Base-by-base conservation (phyloP, 2,888 invertebrate species). In the Odontocerum albicorne region DNA sequence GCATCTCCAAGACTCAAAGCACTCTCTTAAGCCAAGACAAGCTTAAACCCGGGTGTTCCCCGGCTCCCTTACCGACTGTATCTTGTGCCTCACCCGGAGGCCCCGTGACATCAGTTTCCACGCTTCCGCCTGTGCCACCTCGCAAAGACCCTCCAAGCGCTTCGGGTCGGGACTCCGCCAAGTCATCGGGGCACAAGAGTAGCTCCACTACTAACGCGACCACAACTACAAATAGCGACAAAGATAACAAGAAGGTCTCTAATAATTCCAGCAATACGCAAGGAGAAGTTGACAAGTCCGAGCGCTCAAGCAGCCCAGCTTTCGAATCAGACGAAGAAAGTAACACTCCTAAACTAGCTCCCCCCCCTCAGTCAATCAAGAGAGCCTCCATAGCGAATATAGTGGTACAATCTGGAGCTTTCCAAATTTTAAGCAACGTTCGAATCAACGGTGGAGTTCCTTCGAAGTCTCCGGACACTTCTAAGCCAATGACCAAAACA, bases 291-390 rank as follows among this genome's bases (percentile, higher is more conserved):
- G 87, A 91, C 68, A 86, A 85, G 64, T 84, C 85, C 3, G 91
- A 92, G 64, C 79, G 95, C 35, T 95, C 95, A 0, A 95, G 95
- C 66, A 95, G 95, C 68, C 86, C 93, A 1, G 93, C 93, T 0
- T 96, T 96, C 68, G 96, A 96, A 65, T 96, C 96, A 0, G 96
- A 96, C 67, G 95, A 96, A 59, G 96, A 96, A 66, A 88, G 89
- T 59, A 60, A 60, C 39, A 31, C 57, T 16, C 52, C 57, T 3
- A 49, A 43, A 36, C 33, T 50, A n/a, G 21, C 45, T 16, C 85
- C 85, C 0, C 83, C 81, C 59, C 72, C 77, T 1, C 80, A 78
- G 51, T 65, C 75, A 1, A 80, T 81, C 60, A 86, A 86, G 66
- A 74, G 85, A 38, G 82, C 85, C 1, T 86, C 86, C 0, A 76